Percentiles rank a stretch among this genome's conserved stretches.
Conservation (phyloP, 2,888 invertebrate genomes). For the Heterodera filipjevi region DNA sequence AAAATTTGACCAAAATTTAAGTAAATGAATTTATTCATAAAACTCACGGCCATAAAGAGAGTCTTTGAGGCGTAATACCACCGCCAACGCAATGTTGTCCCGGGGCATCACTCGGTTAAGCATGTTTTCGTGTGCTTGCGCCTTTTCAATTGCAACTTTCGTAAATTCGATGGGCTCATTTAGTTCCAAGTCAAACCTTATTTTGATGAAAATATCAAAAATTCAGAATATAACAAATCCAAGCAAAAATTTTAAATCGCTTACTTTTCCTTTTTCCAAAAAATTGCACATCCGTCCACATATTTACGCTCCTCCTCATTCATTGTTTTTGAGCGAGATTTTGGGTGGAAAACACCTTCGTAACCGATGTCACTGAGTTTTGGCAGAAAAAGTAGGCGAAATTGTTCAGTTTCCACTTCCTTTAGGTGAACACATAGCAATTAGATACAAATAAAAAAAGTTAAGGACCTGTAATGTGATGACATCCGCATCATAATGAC, state of each 20-base stretch:
- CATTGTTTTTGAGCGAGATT: slow-evolving; percentile 98
- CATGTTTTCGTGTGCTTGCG: slow-evolving; percentile 89
- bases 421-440: slow-evolving; percentile 70
- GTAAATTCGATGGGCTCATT: slow-evolving; percentile 86
- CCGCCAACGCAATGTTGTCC: slow-evolving; percentile 96
- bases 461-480: slow-evolving; percentile 78
- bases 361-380: slow-evolving; percentile 84
- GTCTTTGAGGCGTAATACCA: slow-evolving; percentile 89
- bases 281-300: slow-evolving; percentile 98
- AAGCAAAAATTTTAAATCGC: slow-evolving; percentile 34
- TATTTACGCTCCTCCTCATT: slow-evolving; percentile 91
- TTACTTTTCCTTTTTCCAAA: slow-evolving; percentile 74
- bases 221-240: neutral
- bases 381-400: slow-evolving; percentile 91
- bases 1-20: no score
- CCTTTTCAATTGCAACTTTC: slow-evolving; percentile 89
- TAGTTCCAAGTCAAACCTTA: slow-evolving; percentile 87
- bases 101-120: slow-evolving; percentile 84
- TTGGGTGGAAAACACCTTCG: slow-evolving; percentile 93
- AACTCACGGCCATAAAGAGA: slow-evolving; percentile 83
- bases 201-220: neutral
- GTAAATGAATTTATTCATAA: neutral
- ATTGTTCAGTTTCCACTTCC: slow-evolving; percentile 99
- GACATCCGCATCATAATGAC: slow-evolving; percentile 93
- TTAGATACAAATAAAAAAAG: no score